Conservation (phyloP, 1,140 invertebrate genomes). For the Tachypleus tridentatus region DNA sequence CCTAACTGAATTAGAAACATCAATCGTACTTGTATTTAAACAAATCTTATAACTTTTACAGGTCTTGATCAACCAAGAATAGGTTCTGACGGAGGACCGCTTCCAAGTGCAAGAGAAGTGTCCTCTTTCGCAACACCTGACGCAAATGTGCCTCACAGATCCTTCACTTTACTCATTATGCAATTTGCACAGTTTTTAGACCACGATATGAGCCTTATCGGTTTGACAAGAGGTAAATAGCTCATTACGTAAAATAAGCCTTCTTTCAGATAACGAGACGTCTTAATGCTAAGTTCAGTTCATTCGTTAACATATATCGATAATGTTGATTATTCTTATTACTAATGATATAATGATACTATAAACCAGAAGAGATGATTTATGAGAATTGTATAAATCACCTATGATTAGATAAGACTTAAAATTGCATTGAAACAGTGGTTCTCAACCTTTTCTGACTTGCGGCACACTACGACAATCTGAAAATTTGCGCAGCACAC, state of each 20-base stretch:
- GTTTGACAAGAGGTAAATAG: not conserved
- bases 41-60: constrained; percentile 41
- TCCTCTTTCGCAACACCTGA: constrained; percentile 20
- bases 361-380: no score
- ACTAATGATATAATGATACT: no score
- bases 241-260: not conserved
- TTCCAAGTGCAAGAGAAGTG: constrained; percentile 40
- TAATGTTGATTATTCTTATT: no score
- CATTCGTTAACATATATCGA: no score
- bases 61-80: constrained; percentile 6
- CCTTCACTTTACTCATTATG: constrained; percentile 33
- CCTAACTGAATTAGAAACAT: not conserved
- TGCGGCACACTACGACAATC: no score
- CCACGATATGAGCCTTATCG: constrained; percentile 27
- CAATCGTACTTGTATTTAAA: constrained; percentile 23
- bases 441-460: no score
- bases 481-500: no score
- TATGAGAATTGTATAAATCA: no score
- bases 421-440: no score
- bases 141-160: constrained; percentile 30
- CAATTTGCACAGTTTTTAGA: constrained; percentile 46
- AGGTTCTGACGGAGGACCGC: constrained; percentile 26
- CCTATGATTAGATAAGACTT: no score
- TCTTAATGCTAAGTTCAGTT: no score
- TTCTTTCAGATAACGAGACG: no score